Percentiles rank a stretch among this genome's conserved stretches.
phyloP scores from a whole-genome alignment of 2,797 vertebrate species.

The Galago senegalensis region DNA sequence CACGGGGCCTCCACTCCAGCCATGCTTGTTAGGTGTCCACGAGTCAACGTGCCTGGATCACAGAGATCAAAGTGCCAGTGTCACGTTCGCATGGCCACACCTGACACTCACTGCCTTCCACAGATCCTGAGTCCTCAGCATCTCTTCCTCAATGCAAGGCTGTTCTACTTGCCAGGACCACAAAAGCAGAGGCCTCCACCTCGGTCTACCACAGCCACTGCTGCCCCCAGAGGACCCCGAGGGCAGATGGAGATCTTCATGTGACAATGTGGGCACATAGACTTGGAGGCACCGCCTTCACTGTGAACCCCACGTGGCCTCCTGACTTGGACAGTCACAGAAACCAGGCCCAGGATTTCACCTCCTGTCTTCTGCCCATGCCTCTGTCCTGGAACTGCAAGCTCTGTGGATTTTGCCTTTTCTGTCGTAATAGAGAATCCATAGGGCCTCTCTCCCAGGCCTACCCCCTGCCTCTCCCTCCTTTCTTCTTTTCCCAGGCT shows the following conservation, averaged over 20 bases:
- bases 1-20: background rate
- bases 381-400: background rate
- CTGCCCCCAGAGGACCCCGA: accelerated
- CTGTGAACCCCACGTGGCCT: too few species aligned
- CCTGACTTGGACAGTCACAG: too few species aligned
- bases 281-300: background rate
- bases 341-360: background rate
- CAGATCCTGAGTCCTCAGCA: background rate
- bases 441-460: background rate
- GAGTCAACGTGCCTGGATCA: background rate
- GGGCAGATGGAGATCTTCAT: background rate
- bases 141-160: background rate
- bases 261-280: too few species aligned
- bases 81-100: too few species aligned
- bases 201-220: background rate
- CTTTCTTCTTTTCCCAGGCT: background rate
- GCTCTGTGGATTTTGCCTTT: background rate
- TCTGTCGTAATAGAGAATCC: background rate
- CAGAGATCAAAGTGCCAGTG: background rate
- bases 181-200: background rate
- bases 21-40: accelerated
- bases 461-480: background rate
- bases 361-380: background rate
- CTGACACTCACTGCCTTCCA: background rate
- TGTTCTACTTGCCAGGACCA: background rate